Percentiles rank a stretch among this genome's conserved stretches.
Conservation (phyloP, 2,113 vertebrate species). For the Laterallus jamaicensis region DNA sequence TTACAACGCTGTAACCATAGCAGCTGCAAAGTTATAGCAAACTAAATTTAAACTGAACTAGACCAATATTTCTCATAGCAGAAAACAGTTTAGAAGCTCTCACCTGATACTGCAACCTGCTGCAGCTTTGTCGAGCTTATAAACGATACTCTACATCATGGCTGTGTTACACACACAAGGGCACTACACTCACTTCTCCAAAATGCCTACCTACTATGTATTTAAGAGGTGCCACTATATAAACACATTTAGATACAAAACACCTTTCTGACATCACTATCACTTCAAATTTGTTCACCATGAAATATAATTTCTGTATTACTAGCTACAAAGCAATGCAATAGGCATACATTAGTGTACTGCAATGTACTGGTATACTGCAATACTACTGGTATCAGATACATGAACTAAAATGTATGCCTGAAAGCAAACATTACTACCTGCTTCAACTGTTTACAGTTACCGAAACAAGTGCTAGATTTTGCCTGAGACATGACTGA, state of each 20-base stretch:
- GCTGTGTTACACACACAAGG: not conserved
- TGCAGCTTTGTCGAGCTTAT: not conserved
- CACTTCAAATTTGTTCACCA: not conserved
- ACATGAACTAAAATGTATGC: not conserved
- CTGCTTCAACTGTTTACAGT: not conserved
- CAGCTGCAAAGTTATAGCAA: not conserved
- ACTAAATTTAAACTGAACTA: not conserved
- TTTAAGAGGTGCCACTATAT: not conserved
- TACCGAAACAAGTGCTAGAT: not conserved
- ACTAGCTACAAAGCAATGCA: not conserved
- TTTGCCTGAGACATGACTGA: not conserved
- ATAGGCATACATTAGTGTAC: not conserved
- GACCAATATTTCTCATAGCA: not conserved
- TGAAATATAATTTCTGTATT: not conserved
- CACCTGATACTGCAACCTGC: not conserved
- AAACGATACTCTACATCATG: not conserved
- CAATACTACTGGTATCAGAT: not conserved
- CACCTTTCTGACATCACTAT: not conserved
- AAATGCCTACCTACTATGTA: fast-evolving
- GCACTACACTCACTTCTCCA: not conserved
- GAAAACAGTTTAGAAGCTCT: not conserved
- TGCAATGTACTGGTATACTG: no score
- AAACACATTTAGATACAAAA: not conserved
- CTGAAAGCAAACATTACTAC: not conserved
- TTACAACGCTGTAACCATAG: not conserved